These are phyloP conservation scores for Pangasius sanitwongsei DNA, from an alignment of 2,797 vertebrate genomes.

Conservation along the genomic window DNA sequence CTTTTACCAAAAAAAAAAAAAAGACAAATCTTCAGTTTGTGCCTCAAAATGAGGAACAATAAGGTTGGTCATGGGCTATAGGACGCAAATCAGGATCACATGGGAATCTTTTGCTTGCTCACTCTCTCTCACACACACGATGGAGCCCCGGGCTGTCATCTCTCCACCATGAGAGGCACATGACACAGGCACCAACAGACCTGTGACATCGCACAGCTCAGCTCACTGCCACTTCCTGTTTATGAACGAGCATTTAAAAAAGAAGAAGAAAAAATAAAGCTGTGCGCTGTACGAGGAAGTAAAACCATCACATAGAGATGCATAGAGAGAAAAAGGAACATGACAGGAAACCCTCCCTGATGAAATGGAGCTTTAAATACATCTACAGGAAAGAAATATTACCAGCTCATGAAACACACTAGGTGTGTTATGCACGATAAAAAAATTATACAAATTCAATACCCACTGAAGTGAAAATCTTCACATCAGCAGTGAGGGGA, in stretches of 20 bases:
- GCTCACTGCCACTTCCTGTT: slow-evolving; percentile 48
- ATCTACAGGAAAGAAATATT: background rate
- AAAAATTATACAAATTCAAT: background rate
- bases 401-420: background rate
- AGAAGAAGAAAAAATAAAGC: background rate
- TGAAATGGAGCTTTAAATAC: background rate
- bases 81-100: background rate
- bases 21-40: background rate
- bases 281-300: slow-evolving; percentile 30
- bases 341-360: background rate
- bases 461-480: background rate
- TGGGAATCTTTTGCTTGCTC: background rate
- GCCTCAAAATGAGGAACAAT: background rate
- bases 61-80: background rate
- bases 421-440: background rate
- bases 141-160: slow-evolving; percentile 35
- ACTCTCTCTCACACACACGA: background rate
- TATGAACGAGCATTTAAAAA: slow-evolving; percentile 4
- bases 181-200: slow-evolving; percentile 52
- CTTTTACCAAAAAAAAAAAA: background rate
- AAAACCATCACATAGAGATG: slow-evolving; percentile 19
- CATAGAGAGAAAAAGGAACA: background rate
- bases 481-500: background rate
- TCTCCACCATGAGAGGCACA: slow-evolving; percentile 19
- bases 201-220: slow-evolving; percentile 56